Conservation (phyloP, 2,113 vertebrate genomes). For the Sinocyclocheilus grahami region DNA sequence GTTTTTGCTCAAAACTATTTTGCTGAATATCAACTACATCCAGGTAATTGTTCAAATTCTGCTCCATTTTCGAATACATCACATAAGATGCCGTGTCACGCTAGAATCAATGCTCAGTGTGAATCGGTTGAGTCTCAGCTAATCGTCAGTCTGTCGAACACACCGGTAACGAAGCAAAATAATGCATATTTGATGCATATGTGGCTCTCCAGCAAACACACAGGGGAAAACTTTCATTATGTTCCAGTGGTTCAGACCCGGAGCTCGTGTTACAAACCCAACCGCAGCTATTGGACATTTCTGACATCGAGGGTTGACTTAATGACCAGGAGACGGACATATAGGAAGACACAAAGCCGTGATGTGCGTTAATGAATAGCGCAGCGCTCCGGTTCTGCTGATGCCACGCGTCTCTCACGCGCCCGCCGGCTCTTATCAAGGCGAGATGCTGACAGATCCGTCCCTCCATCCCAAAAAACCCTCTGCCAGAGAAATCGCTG, state of each 20-base stretch:
- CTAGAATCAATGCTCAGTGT: not conserved
- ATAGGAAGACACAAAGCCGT: conserved; percentile 47
- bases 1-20: not conserved
- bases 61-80: not conserved
- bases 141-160: not conserved
- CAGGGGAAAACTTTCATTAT: conserved; percentile 43
- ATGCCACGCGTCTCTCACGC: conserved; percentile 22
- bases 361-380: conserved; percentile 57
- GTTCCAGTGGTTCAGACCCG: conserved; percentile 21
- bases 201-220: conserved; percentile 18
- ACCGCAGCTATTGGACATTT: conserved; percentile 44
- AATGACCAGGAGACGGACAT: conserved; percentile 56
- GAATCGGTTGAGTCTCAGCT: not conserved
- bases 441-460: conserved; percentile 83
- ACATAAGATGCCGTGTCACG: not conserved
- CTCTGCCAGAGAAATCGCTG: not conserved
- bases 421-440: conserved; percentile 43
- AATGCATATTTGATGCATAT: not conserved
- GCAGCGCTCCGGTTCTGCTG: conserved; percentile 50
- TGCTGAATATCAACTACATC: not conserved
- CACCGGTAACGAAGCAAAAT: not conserved
- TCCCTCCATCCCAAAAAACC: conserved; percentile 62
- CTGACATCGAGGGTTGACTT: conserved; percentile 53
- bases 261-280: conserved; percentile 27
- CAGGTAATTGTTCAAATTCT: conserved; percentile 1